Evolutionary conservation across 2,888 invertebrate species (phyloP), one percentile per base, ranked within the genome.

Genomic region (Odiellus spinosus): DNA sequence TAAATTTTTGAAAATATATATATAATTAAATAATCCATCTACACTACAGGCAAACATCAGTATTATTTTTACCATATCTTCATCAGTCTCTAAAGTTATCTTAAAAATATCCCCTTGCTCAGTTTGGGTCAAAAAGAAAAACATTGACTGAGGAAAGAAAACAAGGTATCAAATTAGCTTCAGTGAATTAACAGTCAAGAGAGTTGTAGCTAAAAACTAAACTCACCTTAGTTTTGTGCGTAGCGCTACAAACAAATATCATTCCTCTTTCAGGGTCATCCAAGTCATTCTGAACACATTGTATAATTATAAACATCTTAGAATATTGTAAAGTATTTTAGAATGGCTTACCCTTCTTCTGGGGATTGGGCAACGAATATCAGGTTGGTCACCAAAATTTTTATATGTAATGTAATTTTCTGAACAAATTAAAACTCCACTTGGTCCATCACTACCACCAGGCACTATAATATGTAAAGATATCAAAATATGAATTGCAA

Each of bases 391-490:
- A 10, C 98, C 98, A 58, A 96, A 74, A 71, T 98, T 98, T 66
- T 98, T 99, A 67, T 98, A 99, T 0, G 98, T 96, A 21, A 98
- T 73, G 66, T 96, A 98, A 67, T 98, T 98, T 68, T 99, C 98
- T 0, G 96, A 96, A 63, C 98, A 99, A 68, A 99, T 90, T 1
- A 99, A 73, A 11, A 98, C 95, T 35, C 98, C 98, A 46, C 95
- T 93, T 0, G 98, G 98, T 0, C 98, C 98, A 67, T 98, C 98
- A 66, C 84, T 87, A 8, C 96, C 98, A 40, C 98, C 73, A 45
- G 74, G 74, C 2, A 74, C 67, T 61, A 48, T 54, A 55, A 52
- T n/a, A n/a, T n/a, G n/a, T n/a, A n/a, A n/a, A n/a, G n/a, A n/a
- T n/a, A n/a, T n/a, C n/a, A n/a, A n/a, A n/a, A n/a, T n/a, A n/a